Conservation (phyloP, 2,113 vertebrate species). For the Pterocles orientalis region DNA sequence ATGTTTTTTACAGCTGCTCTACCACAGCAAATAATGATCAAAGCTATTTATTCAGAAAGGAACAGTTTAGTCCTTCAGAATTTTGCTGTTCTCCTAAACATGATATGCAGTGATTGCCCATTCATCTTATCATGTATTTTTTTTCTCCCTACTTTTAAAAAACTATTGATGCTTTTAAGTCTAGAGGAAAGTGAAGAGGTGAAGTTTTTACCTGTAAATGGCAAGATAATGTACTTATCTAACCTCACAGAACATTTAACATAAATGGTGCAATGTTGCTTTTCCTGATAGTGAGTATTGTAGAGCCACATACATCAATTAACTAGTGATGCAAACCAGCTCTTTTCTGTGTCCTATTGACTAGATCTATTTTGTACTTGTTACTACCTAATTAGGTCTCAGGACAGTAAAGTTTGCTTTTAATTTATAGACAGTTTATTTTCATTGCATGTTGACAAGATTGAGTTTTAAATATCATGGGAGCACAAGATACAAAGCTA, state of each 20-base stretch:
- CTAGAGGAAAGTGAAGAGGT: background rate
- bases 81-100: constrained; percentile 5
- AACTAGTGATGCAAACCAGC: background rate
- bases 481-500: background rate
- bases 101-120: background rate
- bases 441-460: background rate
- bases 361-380: background rate
- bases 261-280: background rate
- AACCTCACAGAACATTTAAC: background rate
- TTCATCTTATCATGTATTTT: background rate
- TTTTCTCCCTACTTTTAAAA: background rate
- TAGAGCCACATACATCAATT: constrained; percentile 18
- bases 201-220: background rate
- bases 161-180: background rate
- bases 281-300: background rate
- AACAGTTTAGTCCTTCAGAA: constrained; percentile 9
- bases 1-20: constrained; percentile 56
- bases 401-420: background rate
- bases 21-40: constrained; percentile 47
- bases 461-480: background rate
- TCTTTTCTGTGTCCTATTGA: background rate
- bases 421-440: background rate
- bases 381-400: constrained; percentile 4
- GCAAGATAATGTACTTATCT: background rate
- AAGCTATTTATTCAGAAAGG: constrained; percentile 61